Evolutionary conservation across 2,113 vertebrate species (phyloP), one percentile per base, ranked within the genome.

Genomic region (Accipiter cooperii): DNA sequence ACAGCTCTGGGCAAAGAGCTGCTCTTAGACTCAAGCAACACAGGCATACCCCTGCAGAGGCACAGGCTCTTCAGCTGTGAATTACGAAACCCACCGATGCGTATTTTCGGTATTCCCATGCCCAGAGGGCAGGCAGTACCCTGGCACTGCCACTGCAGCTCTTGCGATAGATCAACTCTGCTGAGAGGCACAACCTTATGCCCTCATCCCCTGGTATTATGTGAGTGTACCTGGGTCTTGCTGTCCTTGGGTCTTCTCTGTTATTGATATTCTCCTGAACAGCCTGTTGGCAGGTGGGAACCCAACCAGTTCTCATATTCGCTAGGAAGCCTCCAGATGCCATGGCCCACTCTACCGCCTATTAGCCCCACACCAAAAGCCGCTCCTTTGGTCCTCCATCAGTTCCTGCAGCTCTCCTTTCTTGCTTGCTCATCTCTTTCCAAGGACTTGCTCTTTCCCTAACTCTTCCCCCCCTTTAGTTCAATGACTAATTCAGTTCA

Each of bases 31-130:
- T 33, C 54, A 76, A 47, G 20, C 29, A 76, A 38, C 18, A 38
- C 0, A 0, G 8, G 15, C 5, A 1, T 10, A 65, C 6, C 15
- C 28, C 58, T 14, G 34, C 44, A 90, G 17, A 82, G 9, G 6
- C 14, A 52, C 6, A 68, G 61, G 34, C 10, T 65, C 38, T 86
- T 83, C 58, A 49, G 8, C 19, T 65, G 21, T 21, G 60, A 89
- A 80, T 61, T 63, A 66, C 1, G 3, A 92, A 83, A 38, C 13
- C 26, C 28, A 80, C 13, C 4, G 1, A 22, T 0, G 4, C 0
- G 0, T 28, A 42, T 52, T 80, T 90, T 73, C 29, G n/a, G 19
- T 38, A 75, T 13, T 63, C 13, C 17, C 14, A 1, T 3, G 51
- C 15, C 33, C 2, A 42, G 47, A 71, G 8, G 8, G 28, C 44